Evolutionary conservation across 2,797 vertebrate species (phyloP), one percentile per base, ranked within the genome.

Genomic region (Lophotriccus pileatus): DNA sequence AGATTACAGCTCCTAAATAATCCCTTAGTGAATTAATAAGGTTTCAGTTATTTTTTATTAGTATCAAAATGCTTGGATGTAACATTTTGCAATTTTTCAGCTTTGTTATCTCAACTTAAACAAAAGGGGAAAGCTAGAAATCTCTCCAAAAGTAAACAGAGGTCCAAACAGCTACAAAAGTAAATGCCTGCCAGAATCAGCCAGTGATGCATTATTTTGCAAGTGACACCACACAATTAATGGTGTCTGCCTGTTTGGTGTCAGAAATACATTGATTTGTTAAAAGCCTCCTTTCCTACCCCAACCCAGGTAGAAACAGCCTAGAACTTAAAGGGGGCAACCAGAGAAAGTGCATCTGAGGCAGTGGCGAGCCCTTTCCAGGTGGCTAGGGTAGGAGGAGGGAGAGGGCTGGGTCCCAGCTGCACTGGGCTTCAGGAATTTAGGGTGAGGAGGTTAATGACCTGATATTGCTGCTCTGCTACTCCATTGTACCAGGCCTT

Each of bases 361-460:
- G 23, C 15, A 21, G 20, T 14, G n/a, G 49, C 8, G n/a, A 39
- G 21, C 36, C 36, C 46, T 77, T 90, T 62, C 43, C 37, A 53
- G 78, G 72, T 90, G 85, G 58, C 46, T 14, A 5, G 66, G 41
- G 12, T 43, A 59, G 55, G 58, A 84, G 72, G 66, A n/a, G 67
- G 89, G 75, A 36, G 70, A 81, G 28, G 37, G 47, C 36, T 0
- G 5, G 28, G 37, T 83, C 59, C 60, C 93, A 96, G 94, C 97
- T 96, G 88, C 7, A 1, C 1, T 2, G 52, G 79, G 60, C 67
- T 2, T 12, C 28, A 77, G 95, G 94, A 95, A 91, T 97, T 91
- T 4, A 8, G 81, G 95, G 95, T 96, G 94, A 97, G 78, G 63
- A 96, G 95, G 95, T 97, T 87, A 97, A 96, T 82, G 88, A 82